Percentiles rank a stretch among this genome's conserved stretches.
Evolutionary conservation across 2,113 vertebrate genomes (phyloP).

Genomic region (Cyprinodon brontotheroides): DNA sequence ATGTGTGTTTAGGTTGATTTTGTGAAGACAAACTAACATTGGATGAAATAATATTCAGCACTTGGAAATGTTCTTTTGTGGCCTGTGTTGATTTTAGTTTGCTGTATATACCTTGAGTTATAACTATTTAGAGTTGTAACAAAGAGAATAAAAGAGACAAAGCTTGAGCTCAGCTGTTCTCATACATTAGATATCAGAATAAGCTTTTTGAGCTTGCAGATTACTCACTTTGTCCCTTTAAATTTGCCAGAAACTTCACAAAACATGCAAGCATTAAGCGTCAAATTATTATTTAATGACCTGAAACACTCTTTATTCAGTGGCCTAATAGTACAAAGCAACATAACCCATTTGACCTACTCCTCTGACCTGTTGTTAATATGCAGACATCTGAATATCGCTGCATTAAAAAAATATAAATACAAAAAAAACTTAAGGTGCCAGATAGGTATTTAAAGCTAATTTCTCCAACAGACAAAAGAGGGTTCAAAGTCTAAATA

Average conservation of each 20-base stretch:
- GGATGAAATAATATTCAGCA: constrained; percentile 77
- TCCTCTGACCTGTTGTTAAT: background rate
- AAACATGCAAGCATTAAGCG: background rate
- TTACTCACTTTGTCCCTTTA: background rate
- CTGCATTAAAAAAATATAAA: background rate
- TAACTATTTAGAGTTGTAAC: constrained; percentile 81
- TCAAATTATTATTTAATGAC: background rate
- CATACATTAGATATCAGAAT: background rate
- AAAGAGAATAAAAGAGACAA: constrained; percentile 79
- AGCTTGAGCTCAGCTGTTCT: constrained; percentile 46
- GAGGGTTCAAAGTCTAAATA: too few relatives aligned
- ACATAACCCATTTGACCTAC: background rate
- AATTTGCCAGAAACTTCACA: background rate
- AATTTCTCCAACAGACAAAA: too few relatives aligned
- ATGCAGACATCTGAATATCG: background rate
- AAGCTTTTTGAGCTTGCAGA: background rate
- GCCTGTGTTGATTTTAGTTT: constrained; percentile 77
- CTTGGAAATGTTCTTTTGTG: constrained; percentile 77
- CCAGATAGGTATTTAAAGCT: background rate
- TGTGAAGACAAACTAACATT: constrained; percentile 79
- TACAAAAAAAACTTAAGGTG: background rate
- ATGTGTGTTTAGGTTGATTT: constrained; percentile 61
- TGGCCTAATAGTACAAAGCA: background rate
- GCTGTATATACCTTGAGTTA: constrained; percentile 79
- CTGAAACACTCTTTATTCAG: background rate